Evolutionary conservation across 2,797 vertebrate genomes (phyloP).

Genomic region (Atherinosoma microstoma): DNA sequence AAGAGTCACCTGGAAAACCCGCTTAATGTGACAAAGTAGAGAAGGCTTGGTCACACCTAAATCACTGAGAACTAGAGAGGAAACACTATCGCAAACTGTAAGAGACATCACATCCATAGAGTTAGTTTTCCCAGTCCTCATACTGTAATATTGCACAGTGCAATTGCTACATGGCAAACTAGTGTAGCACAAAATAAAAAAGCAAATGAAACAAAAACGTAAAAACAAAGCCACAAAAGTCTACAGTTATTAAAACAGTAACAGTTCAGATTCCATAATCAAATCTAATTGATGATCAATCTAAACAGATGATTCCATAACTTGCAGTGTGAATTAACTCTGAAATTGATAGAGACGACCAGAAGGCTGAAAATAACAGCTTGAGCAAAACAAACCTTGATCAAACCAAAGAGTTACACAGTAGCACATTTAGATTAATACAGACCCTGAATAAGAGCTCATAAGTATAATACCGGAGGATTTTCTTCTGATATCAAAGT

Average conservation of each 20-base stretch:
- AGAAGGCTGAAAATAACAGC: slow-evolving; percentile 67
- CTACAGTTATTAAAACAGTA: slow-evolving; percentile 93
- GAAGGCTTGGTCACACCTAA: slow-evolving; percentile 99
- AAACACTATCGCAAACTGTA: slow-evolving; percentile 99
- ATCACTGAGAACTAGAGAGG: slow-evolving; percentile 99
- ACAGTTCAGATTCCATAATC: slow-evolving; percentile 92
- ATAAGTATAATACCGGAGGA: slow-evolving; percentile 82
- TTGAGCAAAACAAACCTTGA: slow-evolving; percentile 82
- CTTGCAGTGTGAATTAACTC: slow-evolving; percentile 98
- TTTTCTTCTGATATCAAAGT: slow-evolving; percentile 77
- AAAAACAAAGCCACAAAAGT: slow-evolving; percentile 86
- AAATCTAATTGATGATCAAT: slow-evolving; percentile 89
- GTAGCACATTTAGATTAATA: slow-evolving; percentile 91
- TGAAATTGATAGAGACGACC: slow-evolving; percentile 83
- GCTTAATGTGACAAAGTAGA: slow-evolving; percentile 99
- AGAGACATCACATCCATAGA: slow-evolving; percentile 99
- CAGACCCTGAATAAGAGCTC: slow-evolving; percentile 92
- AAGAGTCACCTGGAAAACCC: slow-evolving; percentile 99
- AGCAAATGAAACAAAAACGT: slow-evolving; percentile 84
- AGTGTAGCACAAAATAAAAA: slow-evolving; percentile 96
- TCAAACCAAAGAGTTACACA: slow-evolving; percentile 86
- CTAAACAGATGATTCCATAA: slow-evolving; percentile 93
- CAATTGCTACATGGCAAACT: slow-evolving; percentile 99
- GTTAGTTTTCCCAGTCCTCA: slow-evolving; percentile 97
- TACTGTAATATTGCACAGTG: slow-evolving; percentile 99